Evolutionary conservation across 2,113 vertebrate genomes (phyloP).

Genomic region (Sebastes fasciatus): DNA sequence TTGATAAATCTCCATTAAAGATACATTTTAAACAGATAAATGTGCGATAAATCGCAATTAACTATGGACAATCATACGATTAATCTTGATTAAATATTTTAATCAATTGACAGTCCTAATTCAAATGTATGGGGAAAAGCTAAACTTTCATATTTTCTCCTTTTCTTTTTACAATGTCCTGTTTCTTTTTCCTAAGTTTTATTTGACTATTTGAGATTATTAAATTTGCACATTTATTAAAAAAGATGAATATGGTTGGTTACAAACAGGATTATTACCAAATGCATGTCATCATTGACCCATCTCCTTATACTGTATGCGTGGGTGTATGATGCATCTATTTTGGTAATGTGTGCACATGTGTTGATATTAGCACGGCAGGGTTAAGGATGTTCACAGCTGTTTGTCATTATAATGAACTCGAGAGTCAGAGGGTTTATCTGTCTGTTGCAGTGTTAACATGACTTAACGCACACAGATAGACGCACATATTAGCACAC

Average conservation of each 20-base stretch:
- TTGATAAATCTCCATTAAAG: too few relatives aligned
- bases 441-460: constrained; percentile 42
- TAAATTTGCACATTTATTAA: not conserved
- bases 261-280: not conserved
- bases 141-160: not conserved
- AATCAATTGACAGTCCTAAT: not conserved
- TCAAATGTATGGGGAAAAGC: not conserved
- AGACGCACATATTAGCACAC: constrained; percentile 10
- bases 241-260: not conserved
- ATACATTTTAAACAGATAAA: too few relatives aligned
- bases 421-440: constrained; percentile 48
- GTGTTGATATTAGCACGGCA: not conserved
- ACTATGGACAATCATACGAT: too few relatives aligned
- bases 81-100: too few relatives aligned
- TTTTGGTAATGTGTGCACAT: not conserved
- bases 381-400: not conserved
- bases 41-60: too few relatives aligned
- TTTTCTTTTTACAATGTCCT: not conserved
- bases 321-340: not conserved
- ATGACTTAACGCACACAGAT: constrained; percentile 37
- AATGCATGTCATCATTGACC: not conserved
- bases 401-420: constrained; percentile 63
- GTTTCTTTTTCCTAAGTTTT: not conserved
- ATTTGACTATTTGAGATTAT: not conserved
- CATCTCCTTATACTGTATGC: not conserved